Evolutionary conservation across 2,888 invertebrate genomes (phyloP).

Genomic region (Reticulitermes lucifugus): DNA sequence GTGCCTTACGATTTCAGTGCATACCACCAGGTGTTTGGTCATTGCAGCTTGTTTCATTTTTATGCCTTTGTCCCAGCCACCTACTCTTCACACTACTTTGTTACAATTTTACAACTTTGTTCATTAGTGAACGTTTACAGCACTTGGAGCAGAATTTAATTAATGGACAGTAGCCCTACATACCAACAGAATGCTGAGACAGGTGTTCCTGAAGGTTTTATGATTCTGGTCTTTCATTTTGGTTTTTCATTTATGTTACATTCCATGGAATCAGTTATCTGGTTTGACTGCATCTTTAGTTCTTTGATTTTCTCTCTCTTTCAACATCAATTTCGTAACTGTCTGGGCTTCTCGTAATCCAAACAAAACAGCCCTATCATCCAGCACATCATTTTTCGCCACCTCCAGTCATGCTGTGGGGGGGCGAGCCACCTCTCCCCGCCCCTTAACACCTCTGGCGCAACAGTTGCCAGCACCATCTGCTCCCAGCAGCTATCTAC

Average conservation of each 20-base stretch:
- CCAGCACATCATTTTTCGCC: constrained; percentile 71
- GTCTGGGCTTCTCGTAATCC: constrained; percentile 10
- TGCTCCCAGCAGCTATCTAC: constrained; percentile 31
- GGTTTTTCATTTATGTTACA: background rate
- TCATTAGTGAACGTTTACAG: background rate
- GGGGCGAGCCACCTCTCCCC: constrained; percentile 65
- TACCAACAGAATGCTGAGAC: background rate
- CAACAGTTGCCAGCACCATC: constrained; percentile 61
- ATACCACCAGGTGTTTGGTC: no score
- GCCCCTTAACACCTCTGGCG: constrained; percentile 68
- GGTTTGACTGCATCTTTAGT: constrained; percentile 22
- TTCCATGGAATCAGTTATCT: background rate
- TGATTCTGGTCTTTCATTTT: background rate
- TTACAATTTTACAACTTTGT: background rate
- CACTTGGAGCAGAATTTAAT: background rate
- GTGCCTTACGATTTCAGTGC: no score
- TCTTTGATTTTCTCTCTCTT: constrained; percentile 27
- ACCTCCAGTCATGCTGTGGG: constrained; percentile 83
- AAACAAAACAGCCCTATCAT: constrained; percentile 52
- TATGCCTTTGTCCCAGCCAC: no score
- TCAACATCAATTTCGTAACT: constrained; percentile 30
- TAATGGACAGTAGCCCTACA: constrained; percentile 9
- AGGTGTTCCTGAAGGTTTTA: background rate
- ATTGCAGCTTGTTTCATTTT: no score
- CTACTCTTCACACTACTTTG: no score